Evolutionary conservation across 2,888 invertebrate genomes (phyloP), one percentile per base, ranked within the genome.

Genomic region (Cheilosia vernalis): DNA sequence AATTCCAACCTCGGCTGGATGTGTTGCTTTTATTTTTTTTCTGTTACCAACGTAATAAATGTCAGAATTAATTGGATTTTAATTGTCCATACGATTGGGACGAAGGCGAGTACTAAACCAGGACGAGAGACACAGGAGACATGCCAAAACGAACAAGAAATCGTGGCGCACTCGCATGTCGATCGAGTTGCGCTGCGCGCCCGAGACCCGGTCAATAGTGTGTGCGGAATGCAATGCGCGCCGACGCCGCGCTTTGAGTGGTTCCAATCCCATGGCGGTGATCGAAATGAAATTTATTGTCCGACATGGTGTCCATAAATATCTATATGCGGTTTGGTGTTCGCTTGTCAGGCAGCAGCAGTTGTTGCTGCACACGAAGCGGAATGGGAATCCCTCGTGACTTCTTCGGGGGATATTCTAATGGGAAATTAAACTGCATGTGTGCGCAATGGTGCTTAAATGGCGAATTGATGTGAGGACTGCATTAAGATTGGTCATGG

Each of bases 41-140:
- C 49, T 2, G 47, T 56, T 13, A 44, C 13, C 58, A 63, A 40
- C 56, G 61, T 61, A 91, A 91, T 91, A 91, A 91, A 91, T 90
- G 91, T 91, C 92, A 91, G 91, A 91, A 91, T 91, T 91, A 91
- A 91, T 91, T 91, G 91, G 91, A 91, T 91, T 91, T 91, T 91
- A 90, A 90, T 90, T 91, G 90, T 91, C 91, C 90, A 90, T 91
- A 90, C 80, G 69, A 80, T 80, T 70, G 80, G 44, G 69, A 44
- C 60, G 56, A 49, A 56, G 55, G 61, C 72, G 37, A 78, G 49
- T 76, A 44, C 63, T 58, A 80, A 56, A 81, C 58, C 21, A n/a
- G 2, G 44, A 17, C 17, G 9, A 33, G 56, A 66, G 72, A 63
- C 67, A 69, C 44, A 24, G 44, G 27, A 2, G 7, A 13, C 17